A percentile compares a stretch with the other conserved stretches of the same genome.
These are phyloP conservation scores for Tribolium freemani DNA, from an alignment of 2,888 invertebrate genomes.

Conservation along the genomic window DNA sequence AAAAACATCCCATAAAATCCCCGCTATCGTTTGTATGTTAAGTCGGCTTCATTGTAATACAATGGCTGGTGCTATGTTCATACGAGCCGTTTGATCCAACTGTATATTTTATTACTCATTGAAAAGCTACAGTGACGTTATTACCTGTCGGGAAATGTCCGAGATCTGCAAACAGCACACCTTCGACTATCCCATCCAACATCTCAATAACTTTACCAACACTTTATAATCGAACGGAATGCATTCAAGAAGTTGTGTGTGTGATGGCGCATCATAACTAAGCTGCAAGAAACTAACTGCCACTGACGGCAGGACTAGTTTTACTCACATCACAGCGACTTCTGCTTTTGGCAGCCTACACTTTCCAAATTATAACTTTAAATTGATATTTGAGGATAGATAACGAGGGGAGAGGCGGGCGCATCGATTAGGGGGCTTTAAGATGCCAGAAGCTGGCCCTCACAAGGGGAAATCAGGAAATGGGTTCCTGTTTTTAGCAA, in stretches of 20 bases:
- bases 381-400: conserved; percentile 34
- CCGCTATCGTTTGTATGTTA: conserved; percentile 49
- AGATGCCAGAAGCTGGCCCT: no score
- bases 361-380: conserved; percentile 43
- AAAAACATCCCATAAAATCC: conserved; percentile 42
- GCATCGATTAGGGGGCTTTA: no score
- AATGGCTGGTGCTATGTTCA: conserved; percentile 36
- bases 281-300: conserved; percentile 46
- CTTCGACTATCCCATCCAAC: neutral
- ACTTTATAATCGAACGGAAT: neutral
- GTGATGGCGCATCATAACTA: conserved; percentile 47
- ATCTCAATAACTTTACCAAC: conserved; percentile 18
- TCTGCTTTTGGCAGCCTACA: conserved; percentile 37
- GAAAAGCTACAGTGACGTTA: conserved; percentile 14
- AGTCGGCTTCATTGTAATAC: conserved; percentile 49
- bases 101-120: conserved; percentile 43
- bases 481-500: no score
- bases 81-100: conserved; percentile 40
- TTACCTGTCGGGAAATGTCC: conserved; percentile 5
- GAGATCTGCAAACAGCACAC: conserved; percentile 6
- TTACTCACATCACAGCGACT: conserved; percentile 27
- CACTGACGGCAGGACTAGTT: conserved; percentile 46
- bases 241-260: conserved; percentile 1
- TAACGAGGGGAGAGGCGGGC: neutral
- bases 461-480: no score